phyloP scores from a whole-genome alignment of 2,113 vertebrate genomes.

The Ellobius talpinus region DNA sequence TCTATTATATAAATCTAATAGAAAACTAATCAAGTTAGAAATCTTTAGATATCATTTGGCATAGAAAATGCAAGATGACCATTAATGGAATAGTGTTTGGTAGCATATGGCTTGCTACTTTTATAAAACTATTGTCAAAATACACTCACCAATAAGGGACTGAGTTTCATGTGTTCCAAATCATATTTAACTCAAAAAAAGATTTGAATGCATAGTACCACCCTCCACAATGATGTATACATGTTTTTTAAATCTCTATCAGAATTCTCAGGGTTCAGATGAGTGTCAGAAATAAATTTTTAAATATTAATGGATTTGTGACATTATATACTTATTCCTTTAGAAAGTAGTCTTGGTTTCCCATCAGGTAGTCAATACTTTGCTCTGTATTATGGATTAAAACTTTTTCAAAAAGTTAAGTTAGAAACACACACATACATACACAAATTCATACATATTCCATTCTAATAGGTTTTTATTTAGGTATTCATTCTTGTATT shows the following conservation, averaged over 20 bases:
- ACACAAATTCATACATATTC: not conserved
- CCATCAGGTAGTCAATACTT: conserved; percentile 25
- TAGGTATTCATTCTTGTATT: not conserved
- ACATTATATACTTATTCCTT: conserved; percentile 41
- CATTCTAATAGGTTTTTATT: not conserved
- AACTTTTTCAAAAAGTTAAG: not conserved
- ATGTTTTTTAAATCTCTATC: conserved; percentile 77
- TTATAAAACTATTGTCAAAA: conserved; percentile 39
- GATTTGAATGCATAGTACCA: conserved; percentile 82
- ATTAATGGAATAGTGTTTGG: not conserved
- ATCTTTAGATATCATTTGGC: not conserved
- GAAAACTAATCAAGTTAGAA: not conserved
- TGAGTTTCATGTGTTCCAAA: not conserved
- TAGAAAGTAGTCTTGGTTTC: conserved; percentile 53
- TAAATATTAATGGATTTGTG: conserved; percentile 75
- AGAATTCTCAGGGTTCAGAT: conserved; percentile 80
- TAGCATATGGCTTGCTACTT: not conserved
- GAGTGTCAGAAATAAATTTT: conserved; percentile 74
- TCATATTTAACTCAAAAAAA: conserved; percentile 64
- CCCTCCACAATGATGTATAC: conserved; percentile 80
- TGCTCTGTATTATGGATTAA: not conserved
- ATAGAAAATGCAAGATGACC: conserved; percentile 33
- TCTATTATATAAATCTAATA: not conserved
- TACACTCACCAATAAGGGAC: not conserved
- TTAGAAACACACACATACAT: not conserved